phyloP scores from a whole-genome alignment of 2,888 invertebrate genomes.

The Sepiola atlantica region DNA sequence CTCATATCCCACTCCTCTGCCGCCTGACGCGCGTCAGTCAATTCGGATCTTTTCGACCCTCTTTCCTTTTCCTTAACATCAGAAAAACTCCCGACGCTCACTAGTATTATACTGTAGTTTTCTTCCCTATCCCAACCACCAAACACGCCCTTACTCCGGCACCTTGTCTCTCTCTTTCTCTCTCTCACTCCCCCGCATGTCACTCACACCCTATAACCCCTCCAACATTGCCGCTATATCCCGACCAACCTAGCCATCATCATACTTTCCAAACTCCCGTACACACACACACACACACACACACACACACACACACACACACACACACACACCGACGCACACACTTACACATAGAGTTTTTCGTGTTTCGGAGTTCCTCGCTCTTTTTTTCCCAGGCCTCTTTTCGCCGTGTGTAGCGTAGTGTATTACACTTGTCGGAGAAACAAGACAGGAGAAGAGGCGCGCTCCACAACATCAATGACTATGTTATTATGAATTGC shows the following conservation, averaged over 20 bases:
- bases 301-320: neutral
- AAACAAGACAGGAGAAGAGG: neutral
- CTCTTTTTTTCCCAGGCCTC: no score
- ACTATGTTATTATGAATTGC: slow-evolving; percentile 9
- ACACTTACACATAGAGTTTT: no score
- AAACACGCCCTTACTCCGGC: no score
- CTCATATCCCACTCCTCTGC: no score
- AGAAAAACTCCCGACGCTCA: no score
- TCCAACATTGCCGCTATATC: neutral
- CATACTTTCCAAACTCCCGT: neutral
- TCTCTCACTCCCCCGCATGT: neutral
- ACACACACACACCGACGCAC: neutral
- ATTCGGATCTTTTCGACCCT: no score
- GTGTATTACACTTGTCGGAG: neutral
- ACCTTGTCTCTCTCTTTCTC: neutral
- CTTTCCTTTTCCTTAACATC: no score
- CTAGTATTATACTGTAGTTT: no score
- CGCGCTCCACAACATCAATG: slow-evolving; percentile 9
- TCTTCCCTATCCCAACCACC: no score
- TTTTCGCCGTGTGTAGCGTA: no score
- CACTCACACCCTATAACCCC: neutral
- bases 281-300: neutral
- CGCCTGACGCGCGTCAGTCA: no score
- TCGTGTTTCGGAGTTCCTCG: no score
- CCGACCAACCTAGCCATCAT: neutral